Evolutionary conservation across 2,113 vertebrate genomes (phyloP), one percentile per base, ranked within the genome.

Genomic region (Sprattus sprattus): DNA sequence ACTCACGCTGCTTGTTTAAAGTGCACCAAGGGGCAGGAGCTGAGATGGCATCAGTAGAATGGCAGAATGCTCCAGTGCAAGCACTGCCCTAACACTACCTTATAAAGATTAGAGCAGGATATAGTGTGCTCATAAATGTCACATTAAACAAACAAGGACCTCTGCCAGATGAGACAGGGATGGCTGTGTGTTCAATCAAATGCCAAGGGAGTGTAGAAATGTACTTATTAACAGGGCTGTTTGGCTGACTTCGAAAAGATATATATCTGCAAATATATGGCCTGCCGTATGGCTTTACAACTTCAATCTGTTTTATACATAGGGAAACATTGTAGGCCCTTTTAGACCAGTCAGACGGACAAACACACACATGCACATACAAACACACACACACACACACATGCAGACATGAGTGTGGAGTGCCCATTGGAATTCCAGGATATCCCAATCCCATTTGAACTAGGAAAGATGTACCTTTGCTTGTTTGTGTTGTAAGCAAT

Each of bases 61-160:
- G 71, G 25, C 32, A 39, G 71, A 39, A 3, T 5, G 10, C 71
- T 4, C 71, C 71, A 78, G 11, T 15, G 4, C 28, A 1, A 78
- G 54, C 28, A 39, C 32, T 39, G 71, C 28, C 71, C 71, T 32
- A 39, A 6, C 71, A 78, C 25, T 78, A 13, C 91, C 91, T 92
- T 93, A 92, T 93, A 93, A 93, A 93, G 92, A 90, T 78, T 83
- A 83, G 87, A 88, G 87, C 71, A 84, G 88, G 91, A 91, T 90
- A 91, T 91, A 88, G 87, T 92, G 92, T 91, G 89, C 91, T 91
- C 89, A 86, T 83, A 88, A 92, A 89, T 89, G 88, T 88, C 89
- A 92, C 90, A 91, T 93, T 92, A 93, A 90, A 93, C 89, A 92
- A 94, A 94, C 90, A 92, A 82, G 82, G 44, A 88, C 86, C 75